Base-by-base conservation (phyloP, 2,888 invertebrate species). In the Catocala fraxini region DNA sequence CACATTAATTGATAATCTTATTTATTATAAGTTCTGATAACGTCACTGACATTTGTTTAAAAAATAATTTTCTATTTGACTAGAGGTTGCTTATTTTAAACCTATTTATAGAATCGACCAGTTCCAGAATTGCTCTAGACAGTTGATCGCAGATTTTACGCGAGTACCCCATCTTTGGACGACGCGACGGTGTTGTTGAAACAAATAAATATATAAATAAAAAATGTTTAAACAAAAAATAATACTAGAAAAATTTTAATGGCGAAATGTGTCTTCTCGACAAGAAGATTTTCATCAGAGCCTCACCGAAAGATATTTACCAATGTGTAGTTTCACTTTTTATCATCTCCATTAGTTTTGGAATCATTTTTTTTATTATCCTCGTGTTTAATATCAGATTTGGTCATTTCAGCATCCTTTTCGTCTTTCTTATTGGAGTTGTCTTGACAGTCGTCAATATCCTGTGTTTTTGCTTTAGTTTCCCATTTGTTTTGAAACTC, bases 11-110 rank as follows among this genome's bases (percentile, higher is more conserved):
- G 83, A 86, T 89, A 90, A 89, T 88, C 93, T 93, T 92, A 93
- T 78, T 82, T 73, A 87, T 90, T 89, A 89, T 87, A 87, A 91
- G 93, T 89, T 91, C 93, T 79, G 93, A 88, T 91, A 85, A 89
- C 90, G 80, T 83, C 92, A 93, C 93, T 90, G 89, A 92, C 93
- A 93, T 93, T 93, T 93, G 77, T 82, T 84, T 84, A 82, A 82
- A 88, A 83, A 85, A 84, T 79, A 73, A 69, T 75, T 77, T 79
- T 80, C 80, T 82, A 80, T 80, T 88, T 91, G 92, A 92, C 91
- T 90, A 88, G 89, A 90, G 75, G 81, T 84, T 82, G 80, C 81
- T 84, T 84, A 84, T 79, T 79, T 78, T 74, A 76, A 73, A 80
- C 73, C 71, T 76, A 76, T 78, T 71, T 69, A 70, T 73, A 74